phyloP scores from a whole-genome alignment of 2,888 invertebrate genomes.

The Chaitophorus viminalis region DNA sequence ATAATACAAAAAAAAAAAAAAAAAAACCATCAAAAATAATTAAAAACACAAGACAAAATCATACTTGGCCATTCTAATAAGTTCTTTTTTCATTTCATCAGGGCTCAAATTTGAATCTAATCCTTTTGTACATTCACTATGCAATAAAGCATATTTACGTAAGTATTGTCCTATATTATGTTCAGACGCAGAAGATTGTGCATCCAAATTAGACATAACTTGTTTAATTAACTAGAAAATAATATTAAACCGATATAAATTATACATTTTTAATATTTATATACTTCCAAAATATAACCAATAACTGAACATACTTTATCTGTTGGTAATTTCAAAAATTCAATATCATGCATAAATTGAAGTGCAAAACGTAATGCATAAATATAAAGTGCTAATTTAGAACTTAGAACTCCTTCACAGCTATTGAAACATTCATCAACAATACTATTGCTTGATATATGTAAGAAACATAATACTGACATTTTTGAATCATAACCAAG shows the following conservation, averaged over 20 bases:
- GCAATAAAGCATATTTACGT: conserved; percentile 56
- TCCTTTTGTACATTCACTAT: conserved; percentile 50
- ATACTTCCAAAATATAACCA: neutral
- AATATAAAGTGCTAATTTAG: conserved; percentile 56
- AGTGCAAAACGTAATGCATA: conserved; percentile 46
- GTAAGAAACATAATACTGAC: conserved; percentile 50
- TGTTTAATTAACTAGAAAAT: conserved; percentile 47
- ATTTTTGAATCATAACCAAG: conserved; percentile 55
- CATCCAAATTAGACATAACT: conserved; percentile 37
- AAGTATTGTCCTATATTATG: conserved; percentile 27
- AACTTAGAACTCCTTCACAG: conserved; percentile 50
- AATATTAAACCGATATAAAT: neutral
- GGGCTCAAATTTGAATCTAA: conserved; percentile 46
- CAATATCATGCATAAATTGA: neutral
- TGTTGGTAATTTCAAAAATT: conserved; percentile 10
- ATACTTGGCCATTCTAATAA: conserved; percentile 54
- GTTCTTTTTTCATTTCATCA: conserved; percentile 57
- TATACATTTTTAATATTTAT: neutral
- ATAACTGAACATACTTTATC: conserved; percentile 40
- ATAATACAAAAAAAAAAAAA: too few relatives aligned
- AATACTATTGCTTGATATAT: conserved; percentile 46
- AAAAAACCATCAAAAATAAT: neutral
- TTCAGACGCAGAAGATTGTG: neutral
- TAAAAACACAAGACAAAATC: too few relatives aligned
- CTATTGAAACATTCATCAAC: conserved; percentile 52